These are phyloP conservation scores for Trachelus troglodyta DNA, from an alignment of 2,888 invertebrate genomes.

Conservation along the genomic window DNA sequence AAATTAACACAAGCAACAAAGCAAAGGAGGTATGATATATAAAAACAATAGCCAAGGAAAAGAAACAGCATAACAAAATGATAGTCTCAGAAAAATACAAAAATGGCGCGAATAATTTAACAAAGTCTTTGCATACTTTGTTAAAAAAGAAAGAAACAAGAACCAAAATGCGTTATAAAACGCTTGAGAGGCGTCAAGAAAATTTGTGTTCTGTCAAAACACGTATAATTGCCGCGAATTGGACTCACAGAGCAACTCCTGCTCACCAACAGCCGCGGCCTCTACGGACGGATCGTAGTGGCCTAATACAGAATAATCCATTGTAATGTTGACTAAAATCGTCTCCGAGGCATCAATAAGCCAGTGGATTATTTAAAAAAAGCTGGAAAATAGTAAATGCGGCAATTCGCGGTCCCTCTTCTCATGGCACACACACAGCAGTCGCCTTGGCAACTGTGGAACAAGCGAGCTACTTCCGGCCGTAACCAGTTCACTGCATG, in stretches of 20 bases:
- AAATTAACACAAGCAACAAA: background rate
- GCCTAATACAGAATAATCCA: conserved; percentile 58
- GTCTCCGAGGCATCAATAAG: conserved; percentile 32
- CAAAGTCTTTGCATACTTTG: background rate
- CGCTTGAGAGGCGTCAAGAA: background rate
- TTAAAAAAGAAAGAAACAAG: background rate
- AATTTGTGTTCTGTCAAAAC: conserved; percentile 13
- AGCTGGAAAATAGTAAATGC: conserved; percentile 6
- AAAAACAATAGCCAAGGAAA: background rate
- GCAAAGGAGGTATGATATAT: background rate
- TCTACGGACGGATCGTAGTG: conserved; percentile 56
- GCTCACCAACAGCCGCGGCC: conserved; percentile 36
- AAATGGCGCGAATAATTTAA: background rate
- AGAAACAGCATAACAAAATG: background rate
- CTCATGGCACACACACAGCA: conserved; percentile 42
- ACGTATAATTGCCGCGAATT: conserved; percentile 4
- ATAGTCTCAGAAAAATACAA: background rate
- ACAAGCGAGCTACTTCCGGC: conserved; percentile 47
- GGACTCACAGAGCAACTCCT: conserved; percentile 55
- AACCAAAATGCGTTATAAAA: background rate
- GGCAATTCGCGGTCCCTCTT: conserved; percentile 20
- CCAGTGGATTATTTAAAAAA: conserved; percentile 18
- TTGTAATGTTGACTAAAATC: conserved; percentile 34
- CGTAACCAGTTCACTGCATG: conserved; percentile 16
- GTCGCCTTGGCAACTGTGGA: conserved; percentile 60